A percentile compares a stretch with the other conserved stretches of the same genome.
phyloP scores from a whole-genome alignment of 2,888 invertebrate genomes.

The Tryphoninae sp. region DNA sequence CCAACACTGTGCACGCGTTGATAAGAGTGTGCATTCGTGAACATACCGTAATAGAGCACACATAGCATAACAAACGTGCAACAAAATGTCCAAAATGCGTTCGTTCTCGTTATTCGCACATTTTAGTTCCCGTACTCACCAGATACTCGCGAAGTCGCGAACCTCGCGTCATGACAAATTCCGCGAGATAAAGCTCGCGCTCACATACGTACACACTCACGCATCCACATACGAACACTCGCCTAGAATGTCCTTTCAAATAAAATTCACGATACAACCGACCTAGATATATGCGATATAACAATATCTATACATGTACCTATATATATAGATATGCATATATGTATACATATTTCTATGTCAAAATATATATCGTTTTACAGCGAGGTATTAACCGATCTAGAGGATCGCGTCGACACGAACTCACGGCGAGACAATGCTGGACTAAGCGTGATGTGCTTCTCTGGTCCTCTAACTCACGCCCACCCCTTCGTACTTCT shows the following conservation, averaged over 20 bases:
- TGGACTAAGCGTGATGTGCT: conserved; percentile 65
- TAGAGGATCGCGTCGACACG: conserved; percentile 58
- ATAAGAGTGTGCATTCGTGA: too few species aligned
- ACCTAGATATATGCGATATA: conserved; percentile 1
- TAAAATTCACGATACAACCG: conserved; percentile 8
- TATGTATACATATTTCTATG: conserved; percentile 2
- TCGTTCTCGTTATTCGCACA: background rate
- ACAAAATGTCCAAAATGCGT: too few species aligned
- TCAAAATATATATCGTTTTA: conserved; percentile 6
- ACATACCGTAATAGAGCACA: too few species aligned
- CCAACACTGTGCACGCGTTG: too few species aligned
- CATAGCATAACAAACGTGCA: too few species aligned
- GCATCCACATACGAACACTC: conserved; percentile 6
- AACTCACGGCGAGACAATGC: conserved; percentile 66
- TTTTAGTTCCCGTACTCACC: conserved; percentile 49
- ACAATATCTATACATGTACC: background rate
- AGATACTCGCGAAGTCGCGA: conserved; percentile 62
- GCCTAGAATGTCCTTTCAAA: conserved; percentile 4
- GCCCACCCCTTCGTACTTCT: conserved; percentile 50
- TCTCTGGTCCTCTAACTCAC: conserved; percentile 54
- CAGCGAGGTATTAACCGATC: conserved; percentile 20
- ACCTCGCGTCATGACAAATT: conserved; percentile 64
- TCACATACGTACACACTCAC: background rate
- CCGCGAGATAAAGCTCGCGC: conserved; percentile 16
- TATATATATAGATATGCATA: background rate